phyloP scores from a whole-genome alignment of 2,888 invertebrate genomes.

The Macrosoma leucophasiata region DNA sequence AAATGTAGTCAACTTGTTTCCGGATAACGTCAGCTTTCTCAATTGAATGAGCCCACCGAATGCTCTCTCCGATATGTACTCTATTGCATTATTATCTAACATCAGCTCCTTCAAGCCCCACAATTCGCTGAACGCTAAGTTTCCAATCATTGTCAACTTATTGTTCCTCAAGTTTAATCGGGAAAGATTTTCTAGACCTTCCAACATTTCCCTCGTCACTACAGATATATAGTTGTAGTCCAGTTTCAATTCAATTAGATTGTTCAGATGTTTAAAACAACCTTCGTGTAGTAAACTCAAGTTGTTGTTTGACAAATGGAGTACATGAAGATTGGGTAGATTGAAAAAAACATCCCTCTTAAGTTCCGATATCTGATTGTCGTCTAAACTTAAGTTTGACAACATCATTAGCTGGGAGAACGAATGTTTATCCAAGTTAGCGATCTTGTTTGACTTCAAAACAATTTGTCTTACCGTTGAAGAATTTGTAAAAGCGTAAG shows the following conservation, averaged over 20 bases:
- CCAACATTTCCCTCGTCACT: slow-evolving; percentile 84
- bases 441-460: slow-evolving; percentile 82
- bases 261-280: slow-evolving; percentile 84
- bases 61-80: slow-evolving; percentile 84
- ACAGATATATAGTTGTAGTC: slow-evolving; percentile 85
- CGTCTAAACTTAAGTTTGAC: slow-evolving; percentile 81
- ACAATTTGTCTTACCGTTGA: slow-evolving; percentile 81
- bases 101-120: slow-evolving; percentile 82
- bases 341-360: slow-evolving; percentile 84
- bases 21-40: slow-evolving; percentile 81
- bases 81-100: slow-evolving; percentile 80
- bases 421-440: slow-evolving; percentile 79
- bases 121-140: slow-evolving; percentile 85
- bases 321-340: slow-evolving; percentile 80
- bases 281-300: slow-evolving; percentile 90
- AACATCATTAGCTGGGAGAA: slow-evolving; percentile 84
- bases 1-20: slow-evolving; percentile 83
- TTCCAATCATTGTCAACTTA: slow-evolving; percentile 84
- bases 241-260: slow-evolving; percentile 86
- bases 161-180: slow-evolving; percentile 84
- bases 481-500: slow-evolving; percentile 85
- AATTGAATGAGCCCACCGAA: slow-evolving; percentile 84
- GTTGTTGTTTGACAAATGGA: slow-evolving; percentile 90
- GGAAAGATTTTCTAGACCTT: slow-evolving; percentile 82
- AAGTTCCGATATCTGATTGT: slow-evolving; percentile 85